Conservation (phyloP, 2,888 invertebrate species). For the Oscheius sp. region DNA sequence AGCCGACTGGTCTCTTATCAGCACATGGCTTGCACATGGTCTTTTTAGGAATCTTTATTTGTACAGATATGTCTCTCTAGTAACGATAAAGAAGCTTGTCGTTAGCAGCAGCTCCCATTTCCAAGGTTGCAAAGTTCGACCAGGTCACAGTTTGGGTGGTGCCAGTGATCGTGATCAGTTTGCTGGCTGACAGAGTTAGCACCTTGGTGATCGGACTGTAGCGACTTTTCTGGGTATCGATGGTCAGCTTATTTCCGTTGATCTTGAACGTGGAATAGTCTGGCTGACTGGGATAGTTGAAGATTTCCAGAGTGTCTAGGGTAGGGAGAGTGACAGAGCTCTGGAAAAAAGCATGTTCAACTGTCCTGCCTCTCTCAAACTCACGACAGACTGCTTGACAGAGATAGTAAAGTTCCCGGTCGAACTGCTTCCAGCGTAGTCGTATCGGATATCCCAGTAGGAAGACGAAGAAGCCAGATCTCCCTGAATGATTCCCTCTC, state of each 20-base stretch:
- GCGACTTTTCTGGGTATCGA: conserved; percentile 16
- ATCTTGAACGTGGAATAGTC: conserved; percentile 51
- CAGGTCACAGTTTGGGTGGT: conserved; percentile 6
- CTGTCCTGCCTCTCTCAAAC: neutral
- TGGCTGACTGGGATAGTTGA: conserved; percentile 55
- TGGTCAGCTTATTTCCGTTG: conserved; percentile 23
- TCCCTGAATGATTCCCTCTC: conserved; percentile 56
- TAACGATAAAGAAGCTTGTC: conserved; percentile 7
- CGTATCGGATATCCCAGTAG: conserved; percentile 31
- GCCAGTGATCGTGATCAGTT: conserved; percentile 5
- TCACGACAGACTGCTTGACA: conserved; percentile 4
- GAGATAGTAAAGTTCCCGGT: conserved; percentile 13
- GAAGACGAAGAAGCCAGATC: neutral
- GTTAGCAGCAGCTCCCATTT: neutral
- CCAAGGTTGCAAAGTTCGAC: conserved; percentile 2
- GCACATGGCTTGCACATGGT: conserved; percentile 12
- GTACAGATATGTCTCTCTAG: conserved; percentile 23
- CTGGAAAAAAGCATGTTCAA: conserved; percentile 19
- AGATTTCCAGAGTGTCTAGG: conserved; percentile 62
- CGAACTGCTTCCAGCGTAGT: neutral
- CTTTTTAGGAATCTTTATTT: conserved; percentile 8
- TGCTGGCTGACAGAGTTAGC: conserved; percentile 18
- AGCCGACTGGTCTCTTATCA: conserved; percentile 6
- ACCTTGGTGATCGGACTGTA: conserved; percentile 37
- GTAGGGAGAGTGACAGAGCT: conserved; percentile 43